Base-by-base conservation (phyloP, 1,140 invertebrate species). In the Achatina immaculata region DNA sequence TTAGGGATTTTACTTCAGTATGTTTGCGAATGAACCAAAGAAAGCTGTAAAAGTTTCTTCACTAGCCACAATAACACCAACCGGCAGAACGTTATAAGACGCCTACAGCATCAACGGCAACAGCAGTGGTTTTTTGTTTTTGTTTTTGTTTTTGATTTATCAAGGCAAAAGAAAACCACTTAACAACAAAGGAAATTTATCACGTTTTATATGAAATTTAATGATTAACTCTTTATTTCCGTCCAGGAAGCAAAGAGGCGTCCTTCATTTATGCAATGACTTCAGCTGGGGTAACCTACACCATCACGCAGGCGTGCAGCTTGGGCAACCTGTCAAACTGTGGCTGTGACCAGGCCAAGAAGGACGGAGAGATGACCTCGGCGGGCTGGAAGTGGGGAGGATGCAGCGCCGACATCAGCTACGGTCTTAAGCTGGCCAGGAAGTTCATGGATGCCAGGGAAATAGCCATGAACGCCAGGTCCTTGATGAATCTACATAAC, bases 401-500 rank as follows among this genome's bases (percentile, higher is more conserved):
- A 68, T 93, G 91, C 83, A 93, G 93, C 68, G 93, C 93, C 78
- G 93, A 94, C 88, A 92, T 94, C 65, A 92, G 91, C 85, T 93
- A 93, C 84, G 93, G 93, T 51, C 91, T 92, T 31, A 91, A 92
- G 69, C 92, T 94, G 82, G 91, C 93, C 55, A 88, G 92, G 69
- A 90, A 90, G 72, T 94, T 94, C 85, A 91, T 94, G 78, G 93
- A 94, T 83, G 92, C 92, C n/a, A 85, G 89, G 45, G 89, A 90
- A 84, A 89, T 89, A 43, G 83, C 86, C 58, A 83, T 87, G 80
- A 95, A 96, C 87, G 96, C 95, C 0, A 92, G 95, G 42, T 94
- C 95, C 58, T 92, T 98, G 66, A 98, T 98, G 95, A 98, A 98
- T 92, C 92, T 97, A 40, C 97, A 98, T 90, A 99, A 99, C 91